These are phyloP conservation scores for Chaetodon auriga DNA, from an alignment of 2,113 vertebrate species.

Conservation along the genomic window DNA sequence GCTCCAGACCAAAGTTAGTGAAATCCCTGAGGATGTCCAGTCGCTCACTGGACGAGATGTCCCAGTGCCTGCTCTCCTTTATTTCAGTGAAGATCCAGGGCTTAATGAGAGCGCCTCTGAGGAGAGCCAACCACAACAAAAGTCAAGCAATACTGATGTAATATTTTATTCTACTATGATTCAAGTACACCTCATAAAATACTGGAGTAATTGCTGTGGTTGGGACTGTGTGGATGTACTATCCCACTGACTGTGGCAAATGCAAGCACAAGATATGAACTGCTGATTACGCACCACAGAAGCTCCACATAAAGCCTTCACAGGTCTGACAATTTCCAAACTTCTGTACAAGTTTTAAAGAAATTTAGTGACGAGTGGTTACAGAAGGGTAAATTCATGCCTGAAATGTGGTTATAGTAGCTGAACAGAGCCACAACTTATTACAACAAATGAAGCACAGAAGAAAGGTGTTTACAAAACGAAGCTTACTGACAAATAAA, in stretches of 20 bases:
- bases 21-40: slow-evolving; percentile 92
- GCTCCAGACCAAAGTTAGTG: slow-evolving; percentile 91
- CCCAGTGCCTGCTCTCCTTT: slow-evolving; percentile 96
- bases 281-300: no score
- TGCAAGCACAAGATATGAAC: no score
- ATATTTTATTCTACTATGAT: background rate
- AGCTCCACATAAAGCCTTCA: no score
- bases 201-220: no score
- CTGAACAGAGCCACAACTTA: background rate
- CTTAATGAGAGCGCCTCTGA: slow-evolving; percentile 95
- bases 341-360: background rate
- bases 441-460: background rate
- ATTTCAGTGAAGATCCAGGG: slow-evolving; percentile 99
- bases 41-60: slow-evolving; percentile 92
- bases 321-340: background rate
- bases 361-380: background rate
- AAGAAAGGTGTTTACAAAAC: background rate
- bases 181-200: no score
- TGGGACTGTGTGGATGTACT: no score
- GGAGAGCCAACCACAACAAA: background rate
- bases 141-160: background rate
- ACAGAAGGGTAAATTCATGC: background rate
- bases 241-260: no score
- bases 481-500: background rate
- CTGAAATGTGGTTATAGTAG: background rate